phyloP scores from a whole-genome alignment of 2,888 invertebrate species.

The Ametastegia equiseti region DNA sequence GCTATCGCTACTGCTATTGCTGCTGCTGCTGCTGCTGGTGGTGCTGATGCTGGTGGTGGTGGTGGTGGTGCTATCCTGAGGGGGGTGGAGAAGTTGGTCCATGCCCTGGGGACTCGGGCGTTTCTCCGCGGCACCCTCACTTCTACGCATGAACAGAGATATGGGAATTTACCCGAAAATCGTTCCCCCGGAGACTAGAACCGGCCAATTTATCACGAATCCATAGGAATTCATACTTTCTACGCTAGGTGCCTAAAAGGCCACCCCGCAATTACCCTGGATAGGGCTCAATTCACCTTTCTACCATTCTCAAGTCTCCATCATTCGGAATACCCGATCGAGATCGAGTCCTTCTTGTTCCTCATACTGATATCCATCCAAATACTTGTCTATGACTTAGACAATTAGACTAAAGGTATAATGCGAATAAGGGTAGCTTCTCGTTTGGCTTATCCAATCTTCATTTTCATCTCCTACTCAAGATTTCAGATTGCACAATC shows the following conservation, averaged over 20 bases:
- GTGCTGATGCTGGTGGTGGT: slow-evolving; percentile 14
- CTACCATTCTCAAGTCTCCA: not conserved
- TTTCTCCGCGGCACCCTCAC: slow-evolving; percentile 42
- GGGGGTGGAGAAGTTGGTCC: slow-evolving; percentile 24
- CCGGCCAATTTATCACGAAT: slow-evolving; percentile 36
- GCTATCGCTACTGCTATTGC: slow-evolving; percentile 47
- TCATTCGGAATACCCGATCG: not conserved
- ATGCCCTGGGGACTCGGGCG: slow-evolving; percentile 45
- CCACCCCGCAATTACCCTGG: slow-evolving; percentile 6
- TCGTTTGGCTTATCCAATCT: not conserved
- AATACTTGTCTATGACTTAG: not conserved
- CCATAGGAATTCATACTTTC: slow-evolving; percentile 42
- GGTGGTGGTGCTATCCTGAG: slow-evolving; percentile 21
- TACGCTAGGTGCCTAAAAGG: not conserved
- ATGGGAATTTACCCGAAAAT: slow-evolving; percentile 44
- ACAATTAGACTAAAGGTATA: not conserved
- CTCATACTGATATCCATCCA: not conserved
- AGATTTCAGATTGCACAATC: not conserved
- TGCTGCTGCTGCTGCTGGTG: slow-evolving; percentile 28
- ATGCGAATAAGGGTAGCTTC: not conserved
- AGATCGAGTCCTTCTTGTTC: not conserved
- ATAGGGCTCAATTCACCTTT: slow-evolving; percentile 15
- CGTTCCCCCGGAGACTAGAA: slow-evolving; percentile 39
- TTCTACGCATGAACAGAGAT: slow-evolving; percentile 43
- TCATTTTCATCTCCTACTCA: not conserved